Evolutionary conservation across 64 coral and sea anemone genomes (phyloP), one percentile per base, ranked within the genome.

Genomic region (Stichodactyla helianthus): DNA sequence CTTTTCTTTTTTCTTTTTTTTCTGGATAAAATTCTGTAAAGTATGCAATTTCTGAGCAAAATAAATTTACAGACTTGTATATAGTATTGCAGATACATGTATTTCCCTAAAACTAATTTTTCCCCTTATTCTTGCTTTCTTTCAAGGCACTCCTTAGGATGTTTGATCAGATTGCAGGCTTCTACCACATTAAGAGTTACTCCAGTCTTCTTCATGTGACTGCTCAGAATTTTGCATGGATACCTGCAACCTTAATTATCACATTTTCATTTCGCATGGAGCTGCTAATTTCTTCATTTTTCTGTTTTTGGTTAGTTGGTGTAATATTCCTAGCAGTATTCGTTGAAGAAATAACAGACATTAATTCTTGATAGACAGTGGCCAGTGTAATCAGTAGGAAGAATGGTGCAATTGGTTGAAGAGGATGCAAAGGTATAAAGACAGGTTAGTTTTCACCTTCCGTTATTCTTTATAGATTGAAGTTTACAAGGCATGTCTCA

Each of bases 131-230:
- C 20, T 62, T 50, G 17, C 55, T 53, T 76, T 23, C 5, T 19
- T 76, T 89, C 57, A 16, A 89, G 88, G 88, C 88, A 9, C 18
- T 89, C 16, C 88, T 89, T n/a, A 81, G 88, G 58, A 54, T 84
- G 14, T 63, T 70, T 18, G 83, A 82, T 18, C 88, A 89, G 52
- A 70, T 82, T 6, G 64, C 88, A 15, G n/a, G 52, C 64, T 70
- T 89, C 59, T 84, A 71, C 83, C 88, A 89, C 12, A 81, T 89
- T n/a, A 84, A 83, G 13, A 55, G 71, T 18, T 84, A 27, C 0
- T 50, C 81, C 20, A 53, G 63, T 17, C 88, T 89, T 15, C 59
- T 89, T 2, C 82, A 77, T 55, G 27, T 55, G 11, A 25, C 62
- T 35, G 22, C 88, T 3, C 81, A 65, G n/a, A 78, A 78, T 6